These are phyloP conservation scores for Porites divaricata DNA, from an alignment of 92 coral and sea anemone genomes.

Conservation along the genomic window DNA sequence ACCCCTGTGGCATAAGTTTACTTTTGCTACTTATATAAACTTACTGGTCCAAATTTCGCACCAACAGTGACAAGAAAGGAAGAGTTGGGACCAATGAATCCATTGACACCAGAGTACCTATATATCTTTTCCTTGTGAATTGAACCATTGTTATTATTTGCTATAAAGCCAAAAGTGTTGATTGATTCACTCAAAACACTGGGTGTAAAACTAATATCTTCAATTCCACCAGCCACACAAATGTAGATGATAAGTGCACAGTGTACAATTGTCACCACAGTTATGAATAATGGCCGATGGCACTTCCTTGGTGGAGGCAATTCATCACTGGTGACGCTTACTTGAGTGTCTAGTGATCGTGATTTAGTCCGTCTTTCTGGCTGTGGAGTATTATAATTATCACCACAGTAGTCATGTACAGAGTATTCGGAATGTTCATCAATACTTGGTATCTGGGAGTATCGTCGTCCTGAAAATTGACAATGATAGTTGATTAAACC, in stretches of 20 bases:
- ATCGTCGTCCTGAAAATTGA: constrained; percentile 10
- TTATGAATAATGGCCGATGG: constrained; percentile 67
- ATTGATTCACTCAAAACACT: background rate
- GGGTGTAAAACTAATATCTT: constrained; percentile 51
- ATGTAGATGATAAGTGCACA: constrained; percentile 56
- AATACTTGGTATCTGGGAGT: constrained; percentile 2
- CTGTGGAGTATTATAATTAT: constrained; percentile 57
- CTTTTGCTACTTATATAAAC: constrained; percentile 2
- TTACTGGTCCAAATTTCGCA: constrained; percentile 82
- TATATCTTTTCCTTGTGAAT: background rate
- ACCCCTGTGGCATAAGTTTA: background rate
- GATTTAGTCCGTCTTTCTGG: constrained; percentile 47
- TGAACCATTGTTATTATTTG: constrained; percentile 2
- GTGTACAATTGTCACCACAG: constrained; percentile 57
- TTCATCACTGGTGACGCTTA: background rate
- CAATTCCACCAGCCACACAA: constrained; percentile 70
- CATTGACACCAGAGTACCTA: constrained; percentile 58
- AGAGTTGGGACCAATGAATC: constrained; percentile 81
- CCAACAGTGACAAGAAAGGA: constrained; percentile 73
- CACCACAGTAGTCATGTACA: constrained; percentile 68
- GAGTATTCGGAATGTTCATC: constrained; percentile 36
- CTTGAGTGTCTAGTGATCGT: constrained; percentile 27
- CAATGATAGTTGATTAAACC: background rate
- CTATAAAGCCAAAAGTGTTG: constrained; percentile 66
- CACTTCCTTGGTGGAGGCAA: constrained; percentile 6